Conservation (phyloP, 2,888 invertebrate genomes). For the Tiphia femorata region DNA sequence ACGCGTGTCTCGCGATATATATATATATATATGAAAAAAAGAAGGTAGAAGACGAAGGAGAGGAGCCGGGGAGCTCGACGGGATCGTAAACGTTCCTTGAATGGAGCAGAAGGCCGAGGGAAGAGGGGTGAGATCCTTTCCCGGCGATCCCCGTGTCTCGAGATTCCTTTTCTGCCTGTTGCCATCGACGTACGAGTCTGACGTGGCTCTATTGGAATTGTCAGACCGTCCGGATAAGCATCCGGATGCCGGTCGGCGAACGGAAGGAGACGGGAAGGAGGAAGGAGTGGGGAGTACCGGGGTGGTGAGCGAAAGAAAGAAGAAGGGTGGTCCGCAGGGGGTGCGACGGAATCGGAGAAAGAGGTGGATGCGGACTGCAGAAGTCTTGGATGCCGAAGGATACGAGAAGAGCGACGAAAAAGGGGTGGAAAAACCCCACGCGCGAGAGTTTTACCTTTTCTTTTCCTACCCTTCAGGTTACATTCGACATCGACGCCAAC, state of each 20-base stretch:
- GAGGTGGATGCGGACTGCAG: slow-evolving; percentile 3
- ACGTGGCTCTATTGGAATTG: slow-evolving; percentile 42
- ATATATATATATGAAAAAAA: too few relatives aligned
- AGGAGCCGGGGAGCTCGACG: slow-evolving; percentile 19
- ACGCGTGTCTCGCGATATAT: slow-evolving; percentile 8
- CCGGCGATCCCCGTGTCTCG: slow-evolving; percentile 32
- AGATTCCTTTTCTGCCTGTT: slow-evolving; percentile 42
- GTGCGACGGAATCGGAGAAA: slow-evolving; percentile 8
- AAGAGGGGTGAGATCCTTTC: slow-evolving; percentile 21
- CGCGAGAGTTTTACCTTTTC: background rate
- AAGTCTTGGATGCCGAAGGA: background rate
- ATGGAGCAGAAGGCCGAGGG: slow-evolving; percentile 17
- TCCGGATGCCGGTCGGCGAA: slow-evolving; percentile 26
- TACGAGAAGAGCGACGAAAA: background rate
- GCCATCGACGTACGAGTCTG: slow-evolving; percentile 33
- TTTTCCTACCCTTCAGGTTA: slow-evolving; percentile 71
- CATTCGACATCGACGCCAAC: slow-evolving; percentile 88
- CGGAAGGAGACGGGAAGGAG: slow-evolving; percentile 1
- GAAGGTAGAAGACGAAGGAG: background rate
- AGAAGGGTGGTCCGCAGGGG: background rate
- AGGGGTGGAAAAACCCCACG: background rate
- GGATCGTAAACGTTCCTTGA: slow-evolving; percentile 9
- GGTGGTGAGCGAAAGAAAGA: background rate
- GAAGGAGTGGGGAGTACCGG: background rate
- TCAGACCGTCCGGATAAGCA: slow-evolving; percentile 43